phyloP scores from a whole-genome alignment of 2,888 invertebrate genomes.

The Xestia xanthographa region DNA sequence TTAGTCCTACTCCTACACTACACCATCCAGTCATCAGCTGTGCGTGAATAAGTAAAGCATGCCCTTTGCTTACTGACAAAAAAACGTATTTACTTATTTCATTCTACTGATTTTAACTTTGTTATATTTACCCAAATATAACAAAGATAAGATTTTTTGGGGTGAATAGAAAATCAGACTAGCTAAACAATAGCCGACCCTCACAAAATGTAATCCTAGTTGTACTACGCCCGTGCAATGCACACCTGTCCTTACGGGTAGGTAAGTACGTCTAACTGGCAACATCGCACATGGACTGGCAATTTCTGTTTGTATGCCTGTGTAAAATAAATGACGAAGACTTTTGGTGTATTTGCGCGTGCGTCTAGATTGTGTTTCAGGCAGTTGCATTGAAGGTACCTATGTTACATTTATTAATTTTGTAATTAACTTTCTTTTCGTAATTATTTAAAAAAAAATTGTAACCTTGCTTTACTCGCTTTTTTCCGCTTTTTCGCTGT shows the following conservation, averaged over 20 bases:
- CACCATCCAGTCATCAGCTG: neutral
- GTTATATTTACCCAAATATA: too few relatives aligned
- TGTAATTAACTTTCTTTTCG: neutral
- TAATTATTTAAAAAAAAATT: neutral
- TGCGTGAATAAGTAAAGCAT: neutral
- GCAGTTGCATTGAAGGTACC: neutral
- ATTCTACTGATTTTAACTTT: too few relatives aligned
- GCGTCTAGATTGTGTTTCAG: neutral
- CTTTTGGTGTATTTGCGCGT: neutral
- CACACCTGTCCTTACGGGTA: slow-evolving; percentile 17
- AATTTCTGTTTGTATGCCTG: neutral
- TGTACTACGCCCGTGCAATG: slow-evolving; percentile 5
- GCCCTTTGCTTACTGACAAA: slow-evolving; percentile 4
- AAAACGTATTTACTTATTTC: neutral
- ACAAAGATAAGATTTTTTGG: slow-evolving; percentile 20
- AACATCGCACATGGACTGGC: neutral
- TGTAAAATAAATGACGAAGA: neutral
- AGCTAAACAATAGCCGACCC: slow-evolving; percentile 16
- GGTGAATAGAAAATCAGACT: slow-evolving; percentile 9
- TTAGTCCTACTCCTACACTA: too few relatives aligned
- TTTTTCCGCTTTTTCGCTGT: neutral
- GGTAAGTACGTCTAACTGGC: neutral
- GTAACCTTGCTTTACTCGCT: neutral
- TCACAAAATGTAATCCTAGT: slow-evolving; percentile 17
- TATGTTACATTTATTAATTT: neutral